Base-by-base conservation (phyloP, 2,888 invertebrate species). In the Standfussiana lucernea region DNA sequence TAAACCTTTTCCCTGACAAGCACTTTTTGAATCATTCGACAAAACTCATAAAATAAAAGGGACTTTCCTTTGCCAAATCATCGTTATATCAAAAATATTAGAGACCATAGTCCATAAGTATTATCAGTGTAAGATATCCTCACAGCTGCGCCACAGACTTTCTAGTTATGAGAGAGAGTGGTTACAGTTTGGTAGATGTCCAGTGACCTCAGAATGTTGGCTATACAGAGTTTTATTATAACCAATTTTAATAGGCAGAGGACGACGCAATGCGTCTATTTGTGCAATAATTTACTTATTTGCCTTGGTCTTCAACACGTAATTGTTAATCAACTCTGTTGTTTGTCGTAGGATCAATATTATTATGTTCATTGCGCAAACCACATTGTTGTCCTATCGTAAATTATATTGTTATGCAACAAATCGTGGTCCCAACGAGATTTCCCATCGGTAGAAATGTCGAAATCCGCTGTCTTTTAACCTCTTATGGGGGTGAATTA, bases 251-350 rank as follows among this genome's bases (percentile, higher is more conserved):
- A 32, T 32, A 32, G 32, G 35, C 45, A 18, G 13, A 81, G 24
- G 24, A 40, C 47, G 40, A 15, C 75, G 75, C 64, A 65, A 59
- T 75, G 35, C 21, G 42, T 56, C 13, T 62, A 35, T 80, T 84
- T 84, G 65, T 53, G 28, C 21, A 73, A 71, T 74, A 45, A 67
- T 74, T 62, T 64, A 67, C 15, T 64, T 68, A 72, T 74, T 74
- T 65, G 59, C 45, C n/a, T 15, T 62, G 35, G 53, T 47, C 40
- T 84, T 67, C 47, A 47, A 62, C 56, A 50, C 15, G 32, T 84
- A 59, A 64, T 80, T 80, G 62, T 50, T 45, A 74, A 73, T 82
- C 47, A 80, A 73, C 80, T 56, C 8, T 67, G 47, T 42, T n/a
- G 47, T 53, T 77, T 56, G 53, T 35, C 0, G 37, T 45, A 40